A percentile compares a stretch with the other conserved stretches of the same genome.
Conservation (phyloP, 2,113 vertebrate genomes). For the Craseonycteris thonglongyai region DNA sequence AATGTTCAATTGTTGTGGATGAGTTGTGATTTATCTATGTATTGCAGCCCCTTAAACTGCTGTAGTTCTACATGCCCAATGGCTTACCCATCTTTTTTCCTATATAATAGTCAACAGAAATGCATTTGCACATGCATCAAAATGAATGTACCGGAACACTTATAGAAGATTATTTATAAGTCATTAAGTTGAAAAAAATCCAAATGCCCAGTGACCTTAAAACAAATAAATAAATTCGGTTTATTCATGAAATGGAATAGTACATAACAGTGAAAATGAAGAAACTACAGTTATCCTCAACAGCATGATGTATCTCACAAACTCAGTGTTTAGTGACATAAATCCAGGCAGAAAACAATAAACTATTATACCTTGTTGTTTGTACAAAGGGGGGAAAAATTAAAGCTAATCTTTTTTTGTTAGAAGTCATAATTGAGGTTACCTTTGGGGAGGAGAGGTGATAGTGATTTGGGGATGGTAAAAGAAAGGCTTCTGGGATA, state of each 20-base stretch:
- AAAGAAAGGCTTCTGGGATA: neutral
- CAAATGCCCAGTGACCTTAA: neutral
- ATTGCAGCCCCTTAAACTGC: neutral
- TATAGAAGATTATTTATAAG: neutral
- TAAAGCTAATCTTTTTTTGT: neutral
- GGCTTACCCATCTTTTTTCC: neutral
- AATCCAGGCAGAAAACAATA: neutral
- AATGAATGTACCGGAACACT: neutral
- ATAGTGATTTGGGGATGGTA: neutral
- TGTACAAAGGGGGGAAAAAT: neutral
- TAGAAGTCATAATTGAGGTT: neutral
- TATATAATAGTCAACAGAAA: neutral
- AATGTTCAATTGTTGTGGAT: neutral
- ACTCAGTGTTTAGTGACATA: neutral
- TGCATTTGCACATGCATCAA: neutral
- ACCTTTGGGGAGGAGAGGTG: neutral
- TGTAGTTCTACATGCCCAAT: neutral
- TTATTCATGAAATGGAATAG: neutral
- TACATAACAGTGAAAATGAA: neutral
- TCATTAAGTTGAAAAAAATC: neutral
- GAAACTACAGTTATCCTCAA: neutral
- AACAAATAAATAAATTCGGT: neutral
- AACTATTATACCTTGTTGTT: neutral
- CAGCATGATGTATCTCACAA: neutral
- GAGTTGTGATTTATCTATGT: neutral